Percentiles rank a stretch among this genome's conserved stretches.
Conservation (phyloP, 2,888 invertebrate species). For the Holacanthella duospinosa region DNA sequence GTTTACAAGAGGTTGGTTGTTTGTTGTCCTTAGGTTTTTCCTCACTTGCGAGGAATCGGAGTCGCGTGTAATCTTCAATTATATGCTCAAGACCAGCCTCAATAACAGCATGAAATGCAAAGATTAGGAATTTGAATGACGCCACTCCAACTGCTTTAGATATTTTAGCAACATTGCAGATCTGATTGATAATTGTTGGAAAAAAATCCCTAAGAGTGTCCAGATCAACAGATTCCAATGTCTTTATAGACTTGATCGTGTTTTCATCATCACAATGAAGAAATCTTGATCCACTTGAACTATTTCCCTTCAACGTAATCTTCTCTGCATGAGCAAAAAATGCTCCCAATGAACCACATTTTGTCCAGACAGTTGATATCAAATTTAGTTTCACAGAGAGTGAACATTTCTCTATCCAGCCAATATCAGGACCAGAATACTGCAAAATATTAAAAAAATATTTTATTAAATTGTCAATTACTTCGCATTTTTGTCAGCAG, state of each 20-base stretch:
- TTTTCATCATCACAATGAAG: slow-evolving; percentile 37
- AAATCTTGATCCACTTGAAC: slow-evolving; percentile 14
- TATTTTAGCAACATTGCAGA: slow-evolving; percentile 28
- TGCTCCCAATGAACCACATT: slow-evolving; percentile 34
- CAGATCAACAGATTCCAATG: slow-evolving; percentile 33
- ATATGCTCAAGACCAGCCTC: slow-evolving; percentile 29
- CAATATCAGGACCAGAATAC: slow-evolving; percentile 37
- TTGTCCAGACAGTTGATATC: slow-evolving; percentile 35
- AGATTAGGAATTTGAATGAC: slow-evolving; percentile 34
- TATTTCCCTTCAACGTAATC: slow-evolving; percentile 23
- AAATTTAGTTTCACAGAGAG: slow-evolving; percentile 32
- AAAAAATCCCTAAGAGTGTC: slow-evolving; percentile 35
- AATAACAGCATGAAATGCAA: slow-evolving; percentile 32
- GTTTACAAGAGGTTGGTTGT: slow-evolving; percentile 16
- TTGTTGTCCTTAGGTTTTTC: slow-evolving; percentile 1
- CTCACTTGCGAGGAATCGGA: slow-evolving; percentile 28
- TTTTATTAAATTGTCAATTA: background rate
- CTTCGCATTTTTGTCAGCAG: too few relatives aligned
- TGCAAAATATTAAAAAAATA: slow-evolving; percentile 13
- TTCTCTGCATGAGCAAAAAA: slow-evolving; percentile 37
- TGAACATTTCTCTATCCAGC: slow-evolving; percentile 36
- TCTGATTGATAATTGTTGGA: slow-evolving; percentile 36
- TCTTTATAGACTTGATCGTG: slow-evolving; percentile 29
- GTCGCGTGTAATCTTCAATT: slow-evolving; percentile 32
- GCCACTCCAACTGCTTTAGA: slow-evolving; percentile 32